phyloP scores from a whole-genome alignment of 2,888 invertebrate species.

The Archips crataeganus region DNA sequence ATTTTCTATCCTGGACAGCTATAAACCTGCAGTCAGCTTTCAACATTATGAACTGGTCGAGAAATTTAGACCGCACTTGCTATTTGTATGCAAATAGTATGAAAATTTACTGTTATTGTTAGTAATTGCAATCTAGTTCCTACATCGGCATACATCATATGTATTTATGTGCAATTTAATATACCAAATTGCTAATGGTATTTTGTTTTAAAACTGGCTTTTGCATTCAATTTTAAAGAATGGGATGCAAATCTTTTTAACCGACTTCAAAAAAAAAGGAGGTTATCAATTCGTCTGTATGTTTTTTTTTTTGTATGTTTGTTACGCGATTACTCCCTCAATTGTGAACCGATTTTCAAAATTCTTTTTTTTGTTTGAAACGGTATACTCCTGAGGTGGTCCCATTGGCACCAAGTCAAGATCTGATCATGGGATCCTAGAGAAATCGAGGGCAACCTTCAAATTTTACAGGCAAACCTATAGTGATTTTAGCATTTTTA shows the following conservation, averaged over 20 bases:
- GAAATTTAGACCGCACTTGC: background rate
- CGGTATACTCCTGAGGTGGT: no score
- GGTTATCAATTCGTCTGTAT: no score
- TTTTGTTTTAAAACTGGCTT: background rate
- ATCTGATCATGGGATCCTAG: no score
- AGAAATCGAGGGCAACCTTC: no score
- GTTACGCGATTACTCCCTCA: no score
- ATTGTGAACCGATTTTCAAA: no score
- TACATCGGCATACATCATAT: background rate
- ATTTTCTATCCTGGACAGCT: background rate
- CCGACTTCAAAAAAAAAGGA: no score
- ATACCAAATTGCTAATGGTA: background rate
- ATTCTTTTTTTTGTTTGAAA: no score
- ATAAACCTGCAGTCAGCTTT: background rate
- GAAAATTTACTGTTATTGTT: constrained; percentile 1
- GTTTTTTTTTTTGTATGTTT: no score
- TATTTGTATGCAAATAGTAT: constrained; percentile 12
- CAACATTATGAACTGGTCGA: background rate
- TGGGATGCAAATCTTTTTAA: background rate
- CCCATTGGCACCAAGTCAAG: no score
- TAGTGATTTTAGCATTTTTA: no score
- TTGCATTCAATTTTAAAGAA: background rate
- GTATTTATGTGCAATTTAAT: background rate
- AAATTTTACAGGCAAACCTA: no score
- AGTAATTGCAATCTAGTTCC: constrained; percentile 1